Conservation (phyloP, 2,113 vertebrate genomes). For the Ictidomys tridecemlineatus region DNA sequence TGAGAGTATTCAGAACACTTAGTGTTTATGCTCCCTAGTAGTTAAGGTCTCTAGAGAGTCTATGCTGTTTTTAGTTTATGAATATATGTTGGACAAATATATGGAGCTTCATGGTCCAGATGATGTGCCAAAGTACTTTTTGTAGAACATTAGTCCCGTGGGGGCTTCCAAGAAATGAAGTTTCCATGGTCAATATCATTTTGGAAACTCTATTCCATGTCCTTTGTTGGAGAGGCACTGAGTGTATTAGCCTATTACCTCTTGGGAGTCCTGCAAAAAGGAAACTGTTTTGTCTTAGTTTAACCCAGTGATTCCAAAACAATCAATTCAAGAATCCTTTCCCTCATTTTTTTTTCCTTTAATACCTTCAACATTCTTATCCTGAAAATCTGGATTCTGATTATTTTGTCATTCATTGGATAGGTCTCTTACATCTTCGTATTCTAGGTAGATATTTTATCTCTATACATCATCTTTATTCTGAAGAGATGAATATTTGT, state of each 20-base stretch:
- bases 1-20: background rate
- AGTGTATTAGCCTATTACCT: background rate
- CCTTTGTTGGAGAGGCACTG: slow-evolving; percentile 41
- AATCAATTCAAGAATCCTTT: background rate
- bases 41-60: slow-evolving; percentile 23
- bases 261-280: background rate
- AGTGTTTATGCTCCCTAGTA: slow-evolving; percentile 34
- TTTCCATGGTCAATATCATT: slow-evolving; percentile 60
- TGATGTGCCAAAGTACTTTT: slow-evolving; percentile 63
- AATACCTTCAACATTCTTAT: background rate
- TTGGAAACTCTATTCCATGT: slow-evolving; percentile 55
- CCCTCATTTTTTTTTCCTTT: background rate
- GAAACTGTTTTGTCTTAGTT: slow-evolving; percentile 6
- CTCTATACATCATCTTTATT: background rate
- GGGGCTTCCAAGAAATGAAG: background rate
- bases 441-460: background rate
- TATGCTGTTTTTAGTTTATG: slow-evolving; percentile 41
- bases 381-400: background rate
- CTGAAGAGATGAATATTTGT: background rate
- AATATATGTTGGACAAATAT: slow-evolving; percentile 47
- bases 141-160: slow-evolving; percentile 56
- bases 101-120: slow-evolving; percentile 22
- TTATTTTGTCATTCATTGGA: slow-evolving; percentile 12
- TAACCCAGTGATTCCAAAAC: slow-evolving; percentile 13
- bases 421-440: background rate